These are phyloP conservation scores for Phoeniculus purpureus DNA, from an alignment of 2,797 vertebrate genomes.

Conservation along the genomic window DNA sequence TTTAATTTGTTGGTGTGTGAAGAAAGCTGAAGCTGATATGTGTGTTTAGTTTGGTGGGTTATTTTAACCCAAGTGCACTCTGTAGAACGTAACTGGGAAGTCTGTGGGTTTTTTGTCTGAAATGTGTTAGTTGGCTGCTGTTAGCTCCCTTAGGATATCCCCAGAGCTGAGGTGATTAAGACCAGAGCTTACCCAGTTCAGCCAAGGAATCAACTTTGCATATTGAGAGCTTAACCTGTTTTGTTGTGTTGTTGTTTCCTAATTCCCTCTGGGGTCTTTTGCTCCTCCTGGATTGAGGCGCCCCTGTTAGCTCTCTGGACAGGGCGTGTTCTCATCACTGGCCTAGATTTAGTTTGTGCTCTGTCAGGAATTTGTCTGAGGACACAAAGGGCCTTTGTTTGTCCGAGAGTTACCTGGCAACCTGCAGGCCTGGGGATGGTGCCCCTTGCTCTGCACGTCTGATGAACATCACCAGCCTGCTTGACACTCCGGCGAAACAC, in stretches of 20 bases:
- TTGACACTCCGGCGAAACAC: no score
- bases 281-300: background rate
- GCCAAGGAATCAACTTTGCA: slow-evolving; percentile 40
- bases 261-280: slow-evolving; percentile 45
- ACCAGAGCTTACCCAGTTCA: slow-evolving; percentile 53
- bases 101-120: background rate
- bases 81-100: background rate
- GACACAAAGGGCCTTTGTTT: background rate
- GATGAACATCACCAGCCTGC: background rate
- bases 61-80: background rate
- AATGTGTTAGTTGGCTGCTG: background rate
- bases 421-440: background rate
- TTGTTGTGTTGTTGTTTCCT: background rate
- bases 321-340: background rate
- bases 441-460: background rate
- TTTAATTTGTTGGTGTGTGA: background rate
- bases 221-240: slow-evolving; percentile 55
- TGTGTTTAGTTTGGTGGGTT: background rate
- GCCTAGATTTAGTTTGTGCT: background rate
- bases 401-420: background rate
- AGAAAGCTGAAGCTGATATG: background rate
- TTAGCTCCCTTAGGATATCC: background rate
- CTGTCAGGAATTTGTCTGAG: background rate
- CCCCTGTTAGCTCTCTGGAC: background rate
- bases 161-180: slow-evolving; percentile 35